Evolutionary conservation across 64 coral and sea anemone genomes (phyloP).

Genomic region (Montipora efflorescens): DNA sequence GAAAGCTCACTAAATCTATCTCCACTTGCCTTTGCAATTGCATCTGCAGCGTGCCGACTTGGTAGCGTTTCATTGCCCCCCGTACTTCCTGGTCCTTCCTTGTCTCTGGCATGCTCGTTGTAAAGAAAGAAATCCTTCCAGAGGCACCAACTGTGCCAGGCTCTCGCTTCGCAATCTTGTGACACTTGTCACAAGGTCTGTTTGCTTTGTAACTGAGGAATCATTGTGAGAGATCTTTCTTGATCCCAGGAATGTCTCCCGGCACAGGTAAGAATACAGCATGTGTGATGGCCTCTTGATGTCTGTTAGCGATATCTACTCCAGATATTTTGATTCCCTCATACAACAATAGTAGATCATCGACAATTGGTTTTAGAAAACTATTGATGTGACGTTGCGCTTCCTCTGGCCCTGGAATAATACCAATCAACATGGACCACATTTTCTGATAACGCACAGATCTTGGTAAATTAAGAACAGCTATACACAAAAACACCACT

Average conservation of each 20-base stretch:
- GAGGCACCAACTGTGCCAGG: constrained; percentile 23
- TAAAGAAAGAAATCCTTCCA: constrained; percentile 14
- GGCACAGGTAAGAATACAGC: constrained; percentile 53
- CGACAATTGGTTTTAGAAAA: constrained; percentile 40
- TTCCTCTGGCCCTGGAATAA: constrained; percentile 51
- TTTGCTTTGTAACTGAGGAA: constrained; percentile 22
- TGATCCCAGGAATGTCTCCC: constrained; percentile 49
- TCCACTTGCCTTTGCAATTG: constrained; percentile 30
- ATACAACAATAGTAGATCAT: constrained; percentile 53
- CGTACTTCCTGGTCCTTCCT: constrained; percentile 17
- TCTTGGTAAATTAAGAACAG: constrained; percentile 62
- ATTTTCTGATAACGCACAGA: constrained; percentile 20
- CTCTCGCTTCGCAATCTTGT: constrained; percentile 5
- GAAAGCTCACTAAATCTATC: constrained; percentile 21
- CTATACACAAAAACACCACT: constrained; percentile 50
- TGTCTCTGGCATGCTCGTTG: background rate
- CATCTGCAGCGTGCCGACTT: constrained; percentile 15
- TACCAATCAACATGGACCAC: constrained; percentile 58
- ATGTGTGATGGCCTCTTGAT: background rate
- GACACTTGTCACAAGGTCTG: constrained; percentile 40
- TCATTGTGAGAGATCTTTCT: constrained; percentile 51
- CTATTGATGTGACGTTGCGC: constrained; percentile 36
- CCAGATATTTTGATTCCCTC: background rate
- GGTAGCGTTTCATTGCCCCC: background rate
- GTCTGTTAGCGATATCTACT: background rate